Conservation (phyloP, 1,140 invertebrate species). For the Caenorhabditis elegans region WBcel235 BX284604.4:12306501-12307000, state of each 20-base stretch:
- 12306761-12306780: no score
- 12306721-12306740: background rate
- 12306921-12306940: background rate
- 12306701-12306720: background rate
- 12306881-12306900: background rate
- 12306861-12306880: no score
- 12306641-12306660: background rate
- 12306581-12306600: background rate
- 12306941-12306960: background rate
- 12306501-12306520: background rate
- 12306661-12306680: no score
- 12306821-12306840: no score
- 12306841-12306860: no score
- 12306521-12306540: background rate
- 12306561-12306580: background rate
- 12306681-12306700: background rate
- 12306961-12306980: no score
- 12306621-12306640: background rate
- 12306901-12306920: background rate
- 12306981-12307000: background rate
- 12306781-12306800: no score
- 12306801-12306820: no score
- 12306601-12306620: background rate
- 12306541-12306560: constrained; percentile 31
- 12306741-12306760: no score